Conservation (phyloP, 30 jellyfish, hydroid and myxozoan species). For the Pseudorhiza aurosa region DNA sequence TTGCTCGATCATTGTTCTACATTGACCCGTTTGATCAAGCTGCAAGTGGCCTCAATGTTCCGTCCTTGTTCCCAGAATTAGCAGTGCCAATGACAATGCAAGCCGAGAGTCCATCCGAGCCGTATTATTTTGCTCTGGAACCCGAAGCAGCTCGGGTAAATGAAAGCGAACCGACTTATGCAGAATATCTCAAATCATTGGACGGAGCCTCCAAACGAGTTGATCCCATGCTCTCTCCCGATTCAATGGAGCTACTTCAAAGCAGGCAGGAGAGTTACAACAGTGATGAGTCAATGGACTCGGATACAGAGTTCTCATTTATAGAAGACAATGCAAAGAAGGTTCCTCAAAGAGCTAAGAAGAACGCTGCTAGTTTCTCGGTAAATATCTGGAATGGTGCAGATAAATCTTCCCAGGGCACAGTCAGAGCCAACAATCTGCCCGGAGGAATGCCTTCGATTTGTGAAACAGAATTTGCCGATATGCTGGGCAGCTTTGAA, state of each 20-base stretch:
- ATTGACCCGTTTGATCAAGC: constrained; percentile 64
- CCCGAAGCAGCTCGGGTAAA: constrained; percentile 40
- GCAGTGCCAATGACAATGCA: not conserved
- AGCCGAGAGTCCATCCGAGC: constrained; percentile 44
- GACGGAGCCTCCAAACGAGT: constrained; percentile 27
- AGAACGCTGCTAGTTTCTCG: constrained; percentile 36
- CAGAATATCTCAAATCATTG: constrained; percentile 52
- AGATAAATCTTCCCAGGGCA: constrained; percentile 6
- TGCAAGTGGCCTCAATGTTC: constrained; percentile 8
- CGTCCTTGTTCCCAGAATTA: constrained; percentile 6
- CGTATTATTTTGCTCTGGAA: constrained; percentile 55
- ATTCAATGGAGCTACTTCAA: constrained; percentile 4
- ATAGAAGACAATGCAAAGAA: constrained; percentile 62
- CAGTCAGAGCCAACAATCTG: constrained; percentile 24
- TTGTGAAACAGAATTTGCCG: constrained; percentile 47
- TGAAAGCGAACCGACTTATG: constrained; percentile 22
- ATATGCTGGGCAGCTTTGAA: constrained; percentile 21
- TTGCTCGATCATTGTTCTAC: constrained; percentile 63
- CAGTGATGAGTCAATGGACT: constrained; percentile 81
- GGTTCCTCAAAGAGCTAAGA: constrained; percentile 21
- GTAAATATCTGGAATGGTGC: constrained; percentile 28
- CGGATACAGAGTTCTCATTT: constrained; percentile 78
- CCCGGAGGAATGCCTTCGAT: constrained; percentile 51
- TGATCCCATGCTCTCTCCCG: constrained; percentile 44
- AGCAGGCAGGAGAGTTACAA: constrained; percentile 30